These are phyloP conservation scores for Pseudochirops cupreus DNA, from an alignment of 2,797 vertebrate species.

Conservation along the genomic window DNA sequence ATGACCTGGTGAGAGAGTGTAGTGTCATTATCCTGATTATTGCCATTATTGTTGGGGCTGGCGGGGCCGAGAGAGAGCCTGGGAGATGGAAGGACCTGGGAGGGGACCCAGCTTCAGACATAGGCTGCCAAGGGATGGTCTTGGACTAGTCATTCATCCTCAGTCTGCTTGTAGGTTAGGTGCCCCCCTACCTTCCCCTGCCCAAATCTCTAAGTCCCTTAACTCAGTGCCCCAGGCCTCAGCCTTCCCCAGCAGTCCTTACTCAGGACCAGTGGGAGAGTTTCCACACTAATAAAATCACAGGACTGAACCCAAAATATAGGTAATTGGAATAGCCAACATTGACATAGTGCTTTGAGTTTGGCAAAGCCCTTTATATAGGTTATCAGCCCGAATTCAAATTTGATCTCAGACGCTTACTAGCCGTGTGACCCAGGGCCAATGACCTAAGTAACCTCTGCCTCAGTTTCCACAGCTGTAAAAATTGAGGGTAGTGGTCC, in stretches of 20 bases:
- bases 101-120: neutral
- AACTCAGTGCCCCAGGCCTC: neutral
- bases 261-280: neutral
- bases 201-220: neutral
- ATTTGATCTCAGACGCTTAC: neutral
- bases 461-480: neutral
- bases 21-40: neutral
- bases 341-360: neutral
- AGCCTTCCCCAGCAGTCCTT: neutral
- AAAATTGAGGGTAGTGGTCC: neutral
- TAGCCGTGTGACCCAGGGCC: neutral
- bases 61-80: neutral
- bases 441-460: neutral
- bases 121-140: neutral
- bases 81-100: neutral
- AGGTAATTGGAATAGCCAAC: neutral
- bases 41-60: neutral
- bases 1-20: neutral
- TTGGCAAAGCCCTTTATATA: neutral
- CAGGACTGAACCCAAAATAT: neutral
- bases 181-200: neutral
- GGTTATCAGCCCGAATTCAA: neutral
- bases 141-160: neutral
- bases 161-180: neutral
- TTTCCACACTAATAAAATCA: neutral